phyloP scores from a whole-genome alignment of 2,113 vertebrate genomes.

The Otocyon megalotis region DNA sequence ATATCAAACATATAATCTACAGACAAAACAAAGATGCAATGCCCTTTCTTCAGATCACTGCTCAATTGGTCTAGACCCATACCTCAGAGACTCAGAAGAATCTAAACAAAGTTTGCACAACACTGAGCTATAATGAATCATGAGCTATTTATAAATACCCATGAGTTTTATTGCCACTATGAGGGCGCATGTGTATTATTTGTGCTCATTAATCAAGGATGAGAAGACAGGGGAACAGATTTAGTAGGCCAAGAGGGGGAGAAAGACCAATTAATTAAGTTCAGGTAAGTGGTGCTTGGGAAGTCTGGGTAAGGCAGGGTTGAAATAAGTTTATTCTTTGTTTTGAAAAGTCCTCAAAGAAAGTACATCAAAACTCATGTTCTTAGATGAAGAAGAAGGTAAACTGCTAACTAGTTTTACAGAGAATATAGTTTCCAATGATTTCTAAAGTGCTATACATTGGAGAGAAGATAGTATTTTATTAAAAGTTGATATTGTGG shows the following conservation, averaged over 20 bases:
- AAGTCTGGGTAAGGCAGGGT: neutral
- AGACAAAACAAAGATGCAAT: accelerated
- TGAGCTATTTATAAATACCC: neutral
- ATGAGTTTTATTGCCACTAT: neutral
- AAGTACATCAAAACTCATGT: neutral
- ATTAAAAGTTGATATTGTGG: neutral
- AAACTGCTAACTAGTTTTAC: neutral
- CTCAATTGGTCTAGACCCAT: accelerated
- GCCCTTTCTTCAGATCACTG: neutral
- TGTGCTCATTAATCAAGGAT: neutral
- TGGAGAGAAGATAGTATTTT: neutral
- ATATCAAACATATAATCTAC: neutral
- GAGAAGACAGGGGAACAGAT: neutral
- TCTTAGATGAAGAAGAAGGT: neutral
- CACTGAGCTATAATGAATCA: neutral
- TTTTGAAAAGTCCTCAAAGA: neutral
- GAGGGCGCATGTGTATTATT: neutral
- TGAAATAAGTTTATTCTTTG: neutral
- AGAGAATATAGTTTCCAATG: neutral
- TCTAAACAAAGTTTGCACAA: neutral
- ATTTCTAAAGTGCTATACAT: neutral
- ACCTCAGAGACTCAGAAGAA: neutral
- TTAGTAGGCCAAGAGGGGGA: neutral
- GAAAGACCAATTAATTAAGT: neutral
- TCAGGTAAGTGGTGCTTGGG: neutral